phyloP scores from a whole-genome alignment of 1,140 invertebrate genomes.

The Penaeus indicus region DNA sequence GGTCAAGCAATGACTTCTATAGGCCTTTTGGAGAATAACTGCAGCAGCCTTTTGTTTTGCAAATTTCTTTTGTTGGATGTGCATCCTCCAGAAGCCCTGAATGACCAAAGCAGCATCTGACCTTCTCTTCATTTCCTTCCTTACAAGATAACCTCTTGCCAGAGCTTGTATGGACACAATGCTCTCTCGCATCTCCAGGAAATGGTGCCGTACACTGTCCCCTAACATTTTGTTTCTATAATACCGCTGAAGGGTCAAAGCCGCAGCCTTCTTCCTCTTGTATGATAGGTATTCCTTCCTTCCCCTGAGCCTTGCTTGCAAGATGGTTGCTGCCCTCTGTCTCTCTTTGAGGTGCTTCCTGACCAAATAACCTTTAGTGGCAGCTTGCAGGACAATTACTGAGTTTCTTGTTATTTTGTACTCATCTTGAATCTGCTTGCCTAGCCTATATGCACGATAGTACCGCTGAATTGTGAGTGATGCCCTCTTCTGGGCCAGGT shows the following conservation, averaged over 20 bases:
- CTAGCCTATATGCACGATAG: slow-evolving; percentile 20
- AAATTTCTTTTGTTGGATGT: background rate
- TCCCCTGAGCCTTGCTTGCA: background rate
- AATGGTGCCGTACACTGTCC: too few species aligned
- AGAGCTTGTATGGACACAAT: too few species aligned
- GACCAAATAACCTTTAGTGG: slow-evolving; percentile 33
- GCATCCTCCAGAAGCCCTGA: background rate
- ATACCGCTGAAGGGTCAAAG: too few species aligned
- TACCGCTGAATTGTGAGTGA: slow-evolving; percentile 28
- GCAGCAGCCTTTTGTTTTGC: background rate
- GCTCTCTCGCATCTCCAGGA: too few species aligned
- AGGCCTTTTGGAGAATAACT: background rate
- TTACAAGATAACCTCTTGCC: too few species aligned
- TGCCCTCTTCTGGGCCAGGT: slow-evolving; percentile 33
- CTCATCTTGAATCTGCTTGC: background rate
- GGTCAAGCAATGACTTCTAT: too few species aligned
- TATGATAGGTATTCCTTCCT: background rate
- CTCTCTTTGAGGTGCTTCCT: slow-evolving; percentile 26
- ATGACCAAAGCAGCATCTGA: background rate
- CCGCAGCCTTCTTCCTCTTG: too few species aligned
- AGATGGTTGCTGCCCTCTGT: background rate
- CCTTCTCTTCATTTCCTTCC: background rate
- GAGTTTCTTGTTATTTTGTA: slow-evolving; percentile 15
- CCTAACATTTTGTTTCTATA: too few species aligned
- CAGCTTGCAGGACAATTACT: slow-evolving; percentile 44